Evolutionary conservation across 1,140 invertebrate species (phyloP), one percentile per base, ranked within the genome.

Genomic region (Dicyema japonicum): DNA sequence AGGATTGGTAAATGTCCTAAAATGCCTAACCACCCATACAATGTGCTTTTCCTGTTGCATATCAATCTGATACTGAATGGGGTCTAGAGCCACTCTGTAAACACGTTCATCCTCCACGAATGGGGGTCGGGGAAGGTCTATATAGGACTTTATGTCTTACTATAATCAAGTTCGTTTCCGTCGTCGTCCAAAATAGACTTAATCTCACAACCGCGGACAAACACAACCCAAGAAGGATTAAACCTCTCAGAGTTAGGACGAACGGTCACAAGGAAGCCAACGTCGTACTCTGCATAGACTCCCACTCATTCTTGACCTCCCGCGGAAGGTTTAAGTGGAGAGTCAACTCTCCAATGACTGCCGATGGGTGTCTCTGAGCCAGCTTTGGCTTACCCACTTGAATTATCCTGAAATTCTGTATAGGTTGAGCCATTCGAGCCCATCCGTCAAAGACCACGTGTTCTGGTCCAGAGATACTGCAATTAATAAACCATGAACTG

Each of bases 141-240:
- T n/a, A n/a, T n/a, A n/a, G n/a, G n/a, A n/a, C n/a, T n/a, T n/a
- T n/a, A n/a, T n/a, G n/a, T n/a, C n/a, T n/a, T n/a, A n/a, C n/a
- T n/a, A n/a, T n/a, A n/a, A n/a, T n/a, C n/a, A n/a, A n/a, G n/a
- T n/a, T n/a, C 69, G 35, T 76, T 62, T 0, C 85, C 85, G 35
- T 72, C 70, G 12, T 66, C 65, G 46, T 92, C 80, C n/a, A 97
- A 47, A 71, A 97, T 76, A 9, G 85, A 85, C 53, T 94, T 82
- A 14, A 97, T 66, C 54, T 97, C 88, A 56, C 88, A 97, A 1
- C 88, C 88, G 19, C 88, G 58, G 0, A 97, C 75, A 43, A 66
- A 72, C 1, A 64, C 61, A 24, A 97, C 55, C 19, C 80, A 71
- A 59, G 50, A 43, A 7, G 46, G 40, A 9, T 46, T 39, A 28